Base-by-base conservation (phyloP, 2,797 vertebrate species). In the Macroramphosus scolopax region DNA sequence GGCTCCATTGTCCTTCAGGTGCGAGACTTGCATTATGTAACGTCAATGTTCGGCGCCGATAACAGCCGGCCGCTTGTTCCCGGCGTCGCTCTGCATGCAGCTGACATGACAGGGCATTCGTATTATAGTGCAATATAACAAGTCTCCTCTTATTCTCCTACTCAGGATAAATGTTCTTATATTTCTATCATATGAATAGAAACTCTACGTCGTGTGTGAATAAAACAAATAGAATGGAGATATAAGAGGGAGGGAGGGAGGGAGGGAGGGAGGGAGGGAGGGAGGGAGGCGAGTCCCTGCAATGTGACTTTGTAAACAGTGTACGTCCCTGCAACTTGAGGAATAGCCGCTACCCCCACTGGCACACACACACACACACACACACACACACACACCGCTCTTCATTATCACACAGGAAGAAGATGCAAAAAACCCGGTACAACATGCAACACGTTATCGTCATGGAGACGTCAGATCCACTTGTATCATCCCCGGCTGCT, bases 161-260 rank as follows among this genome's bases (percentile, higher is more conserved):
- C 22, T 47, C 52, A 51, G 63, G 30, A 37, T 39, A 42, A 51
- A 46, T 43, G 68, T 44, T 39, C 61, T 63, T 70, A 35, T 25
- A 52, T 61, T 53, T 52, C n/a, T 13, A 48, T 42, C 6, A 22
- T 16, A 26, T 37, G 18, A 63, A 59, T 25, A 47, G 26, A 22
- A 39, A 52, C 11, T 24, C 3, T 17, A 32, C 11, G 13, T 36
- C 38, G 41, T 11, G 16, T 68, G 39, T 56, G 57, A 70, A 70
- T 51, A 65, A 58, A 72, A 65, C n/a, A n/a, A n/a, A n/a, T 65
- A 18, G 40, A 65, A 65, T 51, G 46, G 13, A 61, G 49, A 63
- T 15, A 29, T 26, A 57, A 50, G 37, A 17, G 17, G 22, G 39
- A 51, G 8, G 25, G 25, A 26, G 25, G 8, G n/a, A n/a, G n/a